These are phyloP conservation scores for Hydrolagus colliei DNA, from an alignment of 2,797 vertebrate genomes.

Conservation along the genomic window DNA sequence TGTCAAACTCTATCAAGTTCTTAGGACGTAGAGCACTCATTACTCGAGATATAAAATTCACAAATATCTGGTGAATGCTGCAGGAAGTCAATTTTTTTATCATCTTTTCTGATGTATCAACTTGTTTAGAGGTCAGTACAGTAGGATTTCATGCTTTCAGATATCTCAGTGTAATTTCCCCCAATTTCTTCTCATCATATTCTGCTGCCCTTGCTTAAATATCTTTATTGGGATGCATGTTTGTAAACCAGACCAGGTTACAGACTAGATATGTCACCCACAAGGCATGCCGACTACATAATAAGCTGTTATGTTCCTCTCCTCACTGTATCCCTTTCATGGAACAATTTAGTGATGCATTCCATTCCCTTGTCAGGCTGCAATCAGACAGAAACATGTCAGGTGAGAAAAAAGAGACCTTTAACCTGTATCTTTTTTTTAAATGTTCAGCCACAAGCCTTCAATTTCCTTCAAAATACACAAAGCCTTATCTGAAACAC, in stretches of 20 bases:
- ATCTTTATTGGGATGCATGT: neutral
- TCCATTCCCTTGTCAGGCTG: slow-evolving; percentile 14
- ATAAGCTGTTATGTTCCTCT: slow-evolving; percentile 6
- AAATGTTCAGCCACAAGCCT: neutral
- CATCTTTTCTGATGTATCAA: neutral
- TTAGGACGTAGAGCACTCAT: neutral
- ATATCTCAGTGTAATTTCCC: neutral
- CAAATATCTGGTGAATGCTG: neutral
- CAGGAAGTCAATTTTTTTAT: neutral
- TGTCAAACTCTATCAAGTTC: no score
- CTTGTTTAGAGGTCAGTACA: neutral
- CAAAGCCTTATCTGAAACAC: neutral
- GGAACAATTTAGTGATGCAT: slow-evolving; percentile 18
- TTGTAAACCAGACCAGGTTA: neutral
- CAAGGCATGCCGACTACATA: neutral
- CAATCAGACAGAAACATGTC: slow-evolving; percentile 10
- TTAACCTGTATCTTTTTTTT: neutral
- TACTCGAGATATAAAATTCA: neutral
- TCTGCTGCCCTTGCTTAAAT: neutral
- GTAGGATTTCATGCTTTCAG: neutral
- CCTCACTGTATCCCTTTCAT: slow-evolving; percentile 17
- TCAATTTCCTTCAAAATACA: neutral
- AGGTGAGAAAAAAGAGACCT: slow-evolving; percentile 1
- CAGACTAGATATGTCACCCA: slow-evolving; percentile 15
- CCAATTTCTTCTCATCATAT: neutral